These are phyloP conservation scores for Cyprinodon brontotheroides DNA, from an alignment of 2,113 vertebrate species.

Conservation along the genomic window DNA sequence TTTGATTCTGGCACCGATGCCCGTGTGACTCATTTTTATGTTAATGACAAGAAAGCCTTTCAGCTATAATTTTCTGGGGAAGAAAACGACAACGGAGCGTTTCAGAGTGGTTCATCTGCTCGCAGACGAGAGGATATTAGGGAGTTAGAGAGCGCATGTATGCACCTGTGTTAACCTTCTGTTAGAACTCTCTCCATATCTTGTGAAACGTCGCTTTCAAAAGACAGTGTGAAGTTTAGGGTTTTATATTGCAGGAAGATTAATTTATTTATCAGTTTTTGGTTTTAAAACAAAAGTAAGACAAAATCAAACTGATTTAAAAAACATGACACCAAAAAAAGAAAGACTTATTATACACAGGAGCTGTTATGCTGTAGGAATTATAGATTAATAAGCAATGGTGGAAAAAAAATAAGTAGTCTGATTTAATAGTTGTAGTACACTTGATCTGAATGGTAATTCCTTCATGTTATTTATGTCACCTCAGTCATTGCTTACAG, in stretches of 20 bases:
- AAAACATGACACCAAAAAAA: slow-evolving; percentile 19
- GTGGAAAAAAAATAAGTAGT: no score
- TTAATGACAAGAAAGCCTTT: slow-evolving; percentile 49
- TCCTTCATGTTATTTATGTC: no score
- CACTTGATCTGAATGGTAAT: no score
- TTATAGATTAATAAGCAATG: no score
- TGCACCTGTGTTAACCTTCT: slow-evolving; percentile 7
- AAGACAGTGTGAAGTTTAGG: background rate
- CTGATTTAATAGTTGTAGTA: no score
- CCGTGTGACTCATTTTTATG: slow-evolving; percentile 67
- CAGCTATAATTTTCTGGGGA: slow-evolving; percentile 48
- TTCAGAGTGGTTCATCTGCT: slow-evolving; percentile 37
- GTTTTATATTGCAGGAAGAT: slow-evolving; percentile 9
- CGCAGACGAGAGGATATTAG: slow-evolving; percentile 15
- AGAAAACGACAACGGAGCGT: slow-evolving; percentile 42
- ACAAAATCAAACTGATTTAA: slow-evolving; percentile 9
- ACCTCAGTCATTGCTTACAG: no score
- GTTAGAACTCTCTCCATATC: slow-evolving; percentile 9
- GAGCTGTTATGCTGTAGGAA: background rate
- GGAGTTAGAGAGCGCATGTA: slow-evolving; percentile 15
- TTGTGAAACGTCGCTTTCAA: slow-evolving; percentile 3
- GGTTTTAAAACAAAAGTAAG: background rate
- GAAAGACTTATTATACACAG: background rate
- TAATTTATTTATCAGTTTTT: background rate
- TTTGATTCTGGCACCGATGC: slow-evolving; percentile 55